phyloP scores from a whole-genome alignment of 2,797 vertebrate genomes.

The Malacoraja senta region DNA sequence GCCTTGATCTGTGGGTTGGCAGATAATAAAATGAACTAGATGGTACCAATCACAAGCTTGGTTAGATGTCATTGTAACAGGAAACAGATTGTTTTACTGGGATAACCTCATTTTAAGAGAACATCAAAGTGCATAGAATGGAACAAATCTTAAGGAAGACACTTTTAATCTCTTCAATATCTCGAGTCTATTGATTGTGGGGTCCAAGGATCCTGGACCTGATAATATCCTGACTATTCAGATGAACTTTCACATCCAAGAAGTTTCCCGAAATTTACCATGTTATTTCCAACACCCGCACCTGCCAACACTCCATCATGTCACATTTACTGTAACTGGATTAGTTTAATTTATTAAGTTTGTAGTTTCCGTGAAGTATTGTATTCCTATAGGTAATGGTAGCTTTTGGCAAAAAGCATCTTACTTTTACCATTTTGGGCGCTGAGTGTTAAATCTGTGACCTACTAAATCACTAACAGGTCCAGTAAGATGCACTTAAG shows the following conservation, averaged over 20 bases:
- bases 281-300: too few species aligned
- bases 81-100: background rate
- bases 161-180: background rate
- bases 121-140: conserved; percentile 7
- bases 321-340: background rate
- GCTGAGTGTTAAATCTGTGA: too few species aligned
- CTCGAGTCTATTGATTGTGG: background rate
- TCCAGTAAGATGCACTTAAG: background rate
- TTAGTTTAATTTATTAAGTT: conserved; percentile 2
- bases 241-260: background rate
- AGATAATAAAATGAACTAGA: conserved; percentile 40
- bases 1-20: conserved; percentile 41
- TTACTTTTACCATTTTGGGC: background rate
- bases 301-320: background rate
- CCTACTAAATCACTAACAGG: background rate
- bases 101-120: background rate
- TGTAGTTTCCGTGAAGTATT: background rate
- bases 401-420: background rate
- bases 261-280: background rate
- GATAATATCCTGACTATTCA: background rate
- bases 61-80: background rate
- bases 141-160: background rate
- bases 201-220: background rate
- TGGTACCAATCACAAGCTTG: conserved; percentile 32
- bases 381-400: background rate